Conservation (phyloP, 2,797 vertebrate species). For the Thaleichthys pacificus region DNA sequence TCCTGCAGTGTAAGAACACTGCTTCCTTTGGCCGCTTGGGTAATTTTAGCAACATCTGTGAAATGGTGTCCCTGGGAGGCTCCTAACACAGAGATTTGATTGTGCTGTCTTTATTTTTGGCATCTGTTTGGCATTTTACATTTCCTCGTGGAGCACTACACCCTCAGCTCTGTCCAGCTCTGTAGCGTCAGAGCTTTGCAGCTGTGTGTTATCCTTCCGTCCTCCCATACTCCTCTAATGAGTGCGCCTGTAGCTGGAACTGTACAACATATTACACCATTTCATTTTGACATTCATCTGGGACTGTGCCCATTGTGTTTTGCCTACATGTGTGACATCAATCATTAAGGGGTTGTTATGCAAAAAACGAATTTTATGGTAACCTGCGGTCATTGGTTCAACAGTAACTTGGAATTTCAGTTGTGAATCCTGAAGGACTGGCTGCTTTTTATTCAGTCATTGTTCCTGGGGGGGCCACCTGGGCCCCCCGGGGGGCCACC, state of each 20-base stretch:
- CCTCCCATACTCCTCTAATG: conserved; percentile 13
- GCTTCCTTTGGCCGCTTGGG: conserved; percentile 58
- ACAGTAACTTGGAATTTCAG: not conserved
- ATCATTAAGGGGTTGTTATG: not conserved
- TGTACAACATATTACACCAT: not conserved
- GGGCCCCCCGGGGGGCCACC: conserved; percentile 2
- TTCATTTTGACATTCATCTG: not conserved
- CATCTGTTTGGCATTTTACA: conserved; percentile 64
- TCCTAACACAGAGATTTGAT: conserved; percentile 65
- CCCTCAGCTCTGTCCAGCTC: conserved; percentile 34
- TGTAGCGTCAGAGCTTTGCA: conserved; percentile 54
- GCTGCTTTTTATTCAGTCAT: not conserved
- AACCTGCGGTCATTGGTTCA: conserved; percentile 3
- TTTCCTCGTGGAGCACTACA: conserved; percentile 63
- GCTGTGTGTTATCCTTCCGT: conserved; percentile 52
- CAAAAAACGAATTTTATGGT: not conserved
- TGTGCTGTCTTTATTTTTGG: conserved; percentile 74
- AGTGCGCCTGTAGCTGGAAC: not conserved
- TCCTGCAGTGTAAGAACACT: conserved; percentile 46
- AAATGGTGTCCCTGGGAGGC: conserved; percentile 55
- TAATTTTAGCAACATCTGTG: conserved; percentile 61
- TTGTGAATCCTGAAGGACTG: too few species aligned
- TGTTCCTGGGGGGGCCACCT: conserved; percentile 6
- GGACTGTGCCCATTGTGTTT: not conserved
- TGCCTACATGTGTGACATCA: not conserved